phyloP scores from a whole-genome alignment of 2,113 vertebrate genomes.

The Callionymus lyra region DNA sequence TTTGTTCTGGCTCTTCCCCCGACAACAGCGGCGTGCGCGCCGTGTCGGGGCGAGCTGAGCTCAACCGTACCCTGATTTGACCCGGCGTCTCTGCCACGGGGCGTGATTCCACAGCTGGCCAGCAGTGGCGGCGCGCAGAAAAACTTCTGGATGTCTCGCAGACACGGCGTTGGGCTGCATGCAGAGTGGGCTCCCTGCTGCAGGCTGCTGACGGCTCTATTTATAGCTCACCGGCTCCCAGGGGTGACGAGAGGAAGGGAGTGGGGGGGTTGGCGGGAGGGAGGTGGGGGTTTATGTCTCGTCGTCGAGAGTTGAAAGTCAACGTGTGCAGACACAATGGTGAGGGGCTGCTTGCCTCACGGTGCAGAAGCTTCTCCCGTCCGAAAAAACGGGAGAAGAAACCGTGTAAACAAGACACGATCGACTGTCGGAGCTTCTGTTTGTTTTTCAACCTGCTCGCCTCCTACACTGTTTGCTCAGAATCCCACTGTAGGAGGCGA shows the following conservation, averaged over 20 bases:
- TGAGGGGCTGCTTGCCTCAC: constrained; percentile 35
- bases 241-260: constrained; percentile 34
- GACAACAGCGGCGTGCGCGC: constrained; percentile 30
- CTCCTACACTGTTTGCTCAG: constrained; percentile 45
- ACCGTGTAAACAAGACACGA: constrained; percentile 31
- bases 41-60: constrained; percentile 20
- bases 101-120: constrained; percentile 39
- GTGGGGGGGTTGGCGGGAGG: no score
- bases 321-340: constrained; percentile 64
- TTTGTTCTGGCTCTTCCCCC: constrained; percentile 38
- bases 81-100: constrained; percentile 30
- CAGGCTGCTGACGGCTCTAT: constrained; percentile 62
- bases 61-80: constrained; percentile 44
- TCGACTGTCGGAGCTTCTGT: constrained; percentile 35
- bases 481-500: constrained; percentile 30
- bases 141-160: constrained; percentile 31
- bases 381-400: constrained; percentile 9
- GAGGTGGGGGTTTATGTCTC: constrained; percentile 45
- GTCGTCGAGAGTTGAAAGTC: constrained; percentile 68
- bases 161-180: constrained; percentile 59
- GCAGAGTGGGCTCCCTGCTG: constrained; percentile 62
- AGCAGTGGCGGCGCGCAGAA: constrained; percentile 43
- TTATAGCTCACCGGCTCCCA: constrained; percentile 60
- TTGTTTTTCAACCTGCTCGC: constrained; percentile 42
- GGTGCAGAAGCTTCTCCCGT: constrained; percentile 13